phyloP scores from a whole-genome alignment of 2,797 vertebrate genomes.

The Danio tinwini region DNA sequence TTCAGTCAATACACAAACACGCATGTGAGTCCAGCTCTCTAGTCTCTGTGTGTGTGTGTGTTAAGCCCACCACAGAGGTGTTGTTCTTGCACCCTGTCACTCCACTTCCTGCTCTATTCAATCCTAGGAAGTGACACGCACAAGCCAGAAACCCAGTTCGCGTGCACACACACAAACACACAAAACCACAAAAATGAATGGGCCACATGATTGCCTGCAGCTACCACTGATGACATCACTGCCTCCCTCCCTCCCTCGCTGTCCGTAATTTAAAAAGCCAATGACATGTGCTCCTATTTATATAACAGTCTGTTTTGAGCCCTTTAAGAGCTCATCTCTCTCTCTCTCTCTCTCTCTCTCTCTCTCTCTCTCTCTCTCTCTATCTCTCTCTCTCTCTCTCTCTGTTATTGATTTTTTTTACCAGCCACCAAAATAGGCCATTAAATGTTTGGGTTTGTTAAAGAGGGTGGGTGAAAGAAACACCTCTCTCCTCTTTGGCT shows the following conservation, averaged over 20 bases:
- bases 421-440: conserved; percentile 18
- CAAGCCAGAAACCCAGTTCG: conserved; percentile 49
- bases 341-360: conserved; percentile 11
- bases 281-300: conserved; percentile 52
- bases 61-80: conserved; percentile 71
- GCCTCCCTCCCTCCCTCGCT: conserved; percentile 37
- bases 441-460: conserved; percentile 31
- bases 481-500: conserved; percentile 2
- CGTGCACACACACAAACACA: conserved; percentile 45
- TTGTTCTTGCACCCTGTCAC: conserved; percentile 54
- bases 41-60: conserved; percentile 21
- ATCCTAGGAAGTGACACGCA: conserved; percentile 72
- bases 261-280: conserved; percentile 31
- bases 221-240: conserved; percentile 67
- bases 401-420: not conserved
- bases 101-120: conserved; percentile 72
- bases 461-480: conserved; percentile 14
- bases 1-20: conserved; percentile 28
- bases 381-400: not conserved
- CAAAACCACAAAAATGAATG: conserved; percentile 41
- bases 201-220: conserved; percentile 57
- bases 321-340: not conserved
- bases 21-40: conserved; percentile 37
- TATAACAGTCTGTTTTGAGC: conserved; percentile 52
- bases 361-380: not conserved